Evolutionary conservation across 2,797 vertebrate species (phyloP).

Genomic region (Enteromius paludinosus): DNA sequence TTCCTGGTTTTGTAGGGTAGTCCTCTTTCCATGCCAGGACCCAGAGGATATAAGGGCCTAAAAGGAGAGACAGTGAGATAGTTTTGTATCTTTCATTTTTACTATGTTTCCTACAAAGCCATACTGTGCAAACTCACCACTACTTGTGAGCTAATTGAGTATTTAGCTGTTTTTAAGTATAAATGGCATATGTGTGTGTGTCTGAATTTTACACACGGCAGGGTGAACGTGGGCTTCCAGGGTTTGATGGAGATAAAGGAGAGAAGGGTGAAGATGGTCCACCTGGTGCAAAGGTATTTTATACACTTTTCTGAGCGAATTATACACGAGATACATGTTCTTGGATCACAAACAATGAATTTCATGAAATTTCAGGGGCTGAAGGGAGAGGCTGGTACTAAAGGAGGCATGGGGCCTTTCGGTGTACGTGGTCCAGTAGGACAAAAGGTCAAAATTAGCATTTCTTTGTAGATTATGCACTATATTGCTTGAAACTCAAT

Average conservation of each 20-base stretch:
- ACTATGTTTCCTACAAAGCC: background rate
- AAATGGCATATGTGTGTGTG: background rate
- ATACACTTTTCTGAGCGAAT: background rate
- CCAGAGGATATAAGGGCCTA: constrained; percentile 86
- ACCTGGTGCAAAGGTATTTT: constrained; percentile 83
- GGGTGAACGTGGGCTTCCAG: constrained; percentile 84
- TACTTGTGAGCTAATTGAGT: background rate
- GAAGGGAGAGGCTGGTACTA: constrained; percentile 86
- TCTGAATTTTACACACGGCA: constrained; percentile 61
- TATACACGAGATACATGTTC: background rate
- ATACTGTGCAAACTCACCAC: background rate
- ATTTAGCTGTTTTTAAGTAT: background rate
- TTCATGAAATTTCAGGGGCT: constrained; percentile 74
- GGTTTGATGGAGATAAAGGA: constrained; percentile 93
- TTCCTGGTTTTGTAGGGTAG: constrained; percentile 78
- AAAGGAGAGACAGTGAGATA: constrained; percentile 85
- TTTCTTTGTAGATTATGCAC: background rate
- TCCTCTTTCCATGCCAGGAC: constrained; percentile 78
- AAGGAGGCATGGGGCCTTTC: constrained; percentile 86
- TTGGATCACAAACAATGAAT: background rate
- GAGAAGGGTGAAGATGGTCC: constrained; percentile 93
- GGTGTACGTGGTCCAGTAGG: constrained; percentile 86
- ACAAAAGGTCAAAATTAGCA: constrained; percentile 81
- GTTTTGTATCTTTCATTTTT: background rate
- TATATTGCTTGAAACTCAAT: background rate